These are phyloP conservation scores for Periophthalmus magnuspinnatus DNA, from an alignment of 2,797 vertebrate genomes.

Conservation along the genomic window DNA sequence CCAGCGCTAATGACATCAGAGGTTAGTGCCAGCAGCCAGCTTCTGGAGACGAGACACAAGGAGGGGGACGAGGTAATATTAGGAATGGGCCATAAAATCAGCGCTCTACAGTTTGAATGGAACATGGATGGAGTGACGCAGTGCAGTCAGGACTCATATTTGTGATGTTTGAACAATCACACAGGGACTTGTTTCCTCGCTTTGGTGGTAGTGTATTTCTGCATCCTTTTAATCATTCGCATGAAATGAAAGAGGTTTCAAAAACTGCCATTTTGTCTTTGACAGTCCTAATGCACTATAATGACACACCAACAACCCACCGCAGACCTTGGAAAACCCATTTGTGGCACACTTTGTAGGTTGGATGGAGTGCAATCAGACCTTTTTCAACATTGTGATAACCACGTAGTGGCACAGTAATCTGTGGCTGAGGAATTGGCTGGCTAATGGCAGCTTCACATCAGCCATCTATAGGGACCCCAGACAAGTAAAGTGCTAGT, in stretches of 20 bases:
- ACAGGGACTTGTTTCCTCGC: conserved; percentile 38
- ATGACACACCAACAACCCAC: conserved; percentile 68
- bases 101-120: conserved; percentile 12
- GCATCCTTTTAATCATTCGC: conserved; percentile 69
- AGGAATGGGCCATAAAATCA: conserved; percentile 39
- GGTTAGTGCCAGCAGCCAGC: conserved; percentile 78
- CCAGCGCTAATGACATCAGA: conserved; percentile 92
- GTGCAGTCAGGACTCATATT: conserved; percentile 22
- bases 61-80: conserved; percentile 28
- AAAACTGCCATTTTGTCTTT: conserved; percentile 62
- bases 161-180: conserved; percentile 21
- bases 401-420: conserved; percentile 68
- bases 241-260: conserved; percentile 58
- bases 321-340: conserved; percentile 66
- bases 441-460: conserved; percentile 70
- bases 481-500: conserved; percentile 75
- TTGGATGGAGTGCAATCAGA: conserved; percentile 73
- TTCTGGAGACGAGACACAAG: conserved; percentile 34
- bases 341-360: conserved; percentile 70
- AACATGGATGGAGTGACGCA: conserved; percentile 7
- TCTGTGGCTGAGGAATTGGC: conserved; percentile 70
- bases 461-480: conserved; percentile 71
- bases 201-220: conserved; percentile 56
- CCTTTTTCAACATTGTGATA: conserved; percentile 73
- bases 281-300: conserved; percentile 75